Evolutionary conservation across 2,797 vertebrate species (phyloP), one percentile per base, ranked within the genome.

Genomic region (Neosilurus hyrtlii): DNA sequence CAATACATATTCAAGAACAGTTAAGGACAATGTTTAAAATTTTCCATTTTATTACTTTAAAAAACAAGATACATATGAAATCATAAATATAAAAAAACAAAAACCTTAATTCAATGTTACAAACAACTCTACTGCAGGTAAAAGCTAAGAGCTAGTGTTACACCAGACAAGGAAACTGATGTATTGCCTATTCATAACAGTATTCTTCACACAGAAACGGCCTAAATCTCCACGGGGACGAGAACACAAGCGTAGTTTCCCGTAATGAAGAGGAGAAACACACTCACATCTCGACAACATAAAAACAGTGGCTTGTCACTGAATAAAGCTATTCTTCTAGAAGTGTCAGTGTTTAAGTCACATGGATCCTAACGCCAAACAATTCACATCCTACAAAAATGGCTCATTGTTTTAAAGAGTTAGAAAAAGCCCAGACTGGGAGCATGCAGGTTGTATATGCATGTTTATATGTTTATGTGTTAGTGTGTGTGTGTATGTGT

Each of bases 41-140:
- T 88, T 91, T 92, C 81, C 37, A 88, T 93, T 94, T 93, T 94
- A 94, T 93, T 94, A 92, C 90, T 93, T 94, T 92, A 91, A 89
- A 89, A 94, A 94, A 92, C 91, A 93, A 92, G 88, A 91, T 92
- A 94, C 92, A 93, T 94, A 94, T 91, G 92, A 94, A 95, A 93
- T 93, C 84, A 94, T 93, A 93, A 92, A 93, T 94, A 94, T 94
- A 94, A 91, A 89, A 76, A 87, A 90, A 93, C 87, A 90, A 90
- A 89, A 92, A 90, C 86, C 87, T 82, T 91, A 92, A 87, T 91
- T 90, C 84, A 90, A 86, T 90, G 90, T 93, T 93, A 94, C 91
- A 94, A 94, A 92, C 88, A 85, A 84, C 83, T 88, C 89, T 87
- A 92, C 91, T 90, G 90, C 91, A 92, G 89, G 90, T 90, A 91